Conservation (phyloP, 2,797 vertebrate species). For the Falco columbarius region DNA sequence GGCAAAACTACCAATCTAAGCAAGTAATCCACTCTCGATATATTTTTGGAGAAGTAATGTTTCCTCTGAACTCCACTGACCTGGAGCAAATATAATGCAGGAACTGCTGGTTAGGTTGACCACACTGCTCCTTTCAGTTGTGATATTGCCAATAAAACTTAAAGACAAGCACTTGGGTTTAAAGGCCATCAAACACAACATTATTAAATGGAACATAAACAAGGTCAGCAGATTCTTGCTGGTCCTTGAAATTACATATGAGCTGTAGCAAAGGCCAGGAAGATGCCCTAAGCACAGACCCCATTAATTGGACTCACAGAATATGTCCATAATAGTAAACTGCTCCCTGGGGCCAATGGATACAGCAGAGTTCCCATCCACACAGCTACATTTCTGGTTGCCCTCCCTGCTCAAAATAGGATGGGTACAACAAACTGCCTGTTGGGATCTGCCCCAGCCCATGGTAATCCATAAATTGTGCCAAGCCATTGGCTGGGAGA, state of each 20-base stretch:
- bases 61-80: slow-evolving; percentile 42
- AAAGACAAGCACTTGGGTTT: slow-evolving; percentile 43
- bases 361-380: neutral
- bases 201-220: slow-evolving; percentile 56
- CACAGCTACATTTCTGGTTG: neutral
- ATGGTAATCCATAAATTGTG: neutral
- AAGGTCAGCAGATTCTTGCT: slow-evolving; percentile 33
- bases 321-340: neutral
- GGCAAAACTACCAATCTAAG: slow-evolving; percentile 8
- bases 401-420: neutral
- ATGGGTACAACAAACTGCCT: neutral
- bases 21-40: slow-evolving; percentile 1
- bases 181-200: slow-evolving; percentile 27
- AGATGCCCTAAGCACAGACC: neutral
- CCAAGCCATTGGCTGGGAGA: neutral
- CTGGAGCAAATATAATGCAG: neutral
- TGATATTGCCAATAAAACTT: slow-evolving; percentile 62
- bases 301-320: neutral
- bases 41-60: slow-evolving; percentile 27
- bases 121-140: slow-evolving; percentile 2
- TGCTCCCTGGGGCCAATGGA: neutral
- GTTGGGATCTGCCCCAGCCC: neutral
- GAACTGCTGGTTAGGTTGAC: slow-evolving; percentile 18
- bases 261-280: neutral
- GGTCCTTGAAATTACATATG: slow-evolving; percentile 30